Evolutionary conservation across 2,888 invertebrate species (phyloP), one percentile per base, ranked within the genome.

Genomic region (Orchesellides sinensis): DNA sequence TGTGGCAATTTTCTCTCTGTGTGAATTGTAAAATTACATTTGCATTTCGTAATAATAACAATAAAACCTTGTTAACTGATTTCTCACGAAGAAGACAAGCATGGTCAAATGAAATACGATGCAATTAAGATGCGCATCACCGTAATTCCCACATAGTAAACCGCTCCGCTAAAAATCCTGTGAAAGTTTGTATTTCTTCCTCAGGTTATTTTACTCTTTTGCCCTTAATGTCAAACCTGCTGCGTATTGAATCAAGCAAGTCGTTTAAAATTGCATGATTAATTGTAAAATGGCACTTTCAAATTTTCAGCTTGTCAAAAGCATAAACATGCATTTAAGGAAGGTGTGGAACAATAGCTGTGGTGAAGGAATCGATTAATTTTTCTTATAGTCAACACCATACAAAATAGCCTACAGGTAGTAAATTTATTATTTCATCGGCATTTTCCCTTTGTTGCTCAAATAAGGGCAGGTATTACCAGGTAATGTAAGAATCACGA

Each of bases 401-500:
- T n/a, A n/a, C n/a, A n/a, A n/a, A n/a, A n/a, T n/a, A n/a, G n/a
- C n/a, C n/a, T n/a, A n/a, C n/a, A n/a, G n/a, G n/a, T n/a, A n/a
- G n/a, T n/a, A n/a, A n/a, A n/a, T 35, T 12, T 35, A 35, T 35
- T 8, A 35, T 35, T 35, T 35, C 5, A 35, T 35, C 5, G 6
- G 35, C 35, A 35, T 35, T 35, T 35, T 35, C 35, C 12, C 35
- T 35, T 35, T 35, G 35, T 35, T 12, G 35, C 12, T 35, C 6
- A 12, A 12, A 35, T 8, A 35, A 12, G 35, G 35, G 5, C 12
- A 12, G n/a, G n/a, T 14, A 59, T 56, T 68, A 65, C 19, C 12
- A 59, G 56, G 69, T 79, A 79, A 79, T 79, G 35, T 52, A 70
- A 79, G 70, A 72, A 45, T 79, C 79, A 79, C 72, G 72, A 80